Conservation (phyloP, 1,140 invertebrate species). For the Lineus longissimus region DNA sequence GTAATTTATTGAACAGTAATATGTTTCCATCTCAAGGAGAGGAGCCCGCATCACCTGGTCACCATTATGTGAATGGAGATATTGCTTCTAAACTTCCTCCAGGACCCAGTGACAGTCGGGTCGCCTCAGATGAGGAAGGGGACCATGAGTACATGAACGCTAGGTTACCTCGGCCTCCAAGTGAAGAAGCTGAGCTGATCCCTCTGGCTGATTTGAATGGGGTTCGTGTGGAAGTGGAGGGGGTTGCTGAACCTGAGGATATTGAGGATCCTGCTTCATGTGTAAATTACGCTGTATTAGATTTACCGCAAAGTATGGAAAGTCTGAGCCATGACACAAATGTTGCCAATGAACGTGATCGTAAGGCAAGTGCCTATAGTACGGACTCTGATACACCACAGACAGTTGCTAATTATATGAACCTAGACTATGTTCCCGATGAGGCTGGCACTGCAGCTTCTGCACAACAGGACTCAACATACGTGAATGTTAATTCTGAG, state of each 20-base stretch:
- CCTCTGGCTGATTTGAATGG: background rate
- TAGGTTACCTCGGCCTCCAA: no score
- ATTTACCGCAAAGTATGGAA: constrained; percentile 29
- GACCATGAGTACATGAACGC: constrained; percentile 4
- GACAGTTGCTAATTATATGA: no score
- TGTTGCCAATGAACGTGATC: no score
- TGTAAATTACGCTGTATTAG: constrained; percentile 38
- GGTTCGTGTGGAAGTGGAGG: background rate
- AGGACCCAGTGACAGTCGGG: no score
- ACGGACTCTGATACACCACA: no score
- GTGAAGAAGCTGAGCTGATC: no score
- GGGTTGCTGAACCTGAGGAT: background rate
- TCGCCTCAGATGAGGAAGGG: no score
- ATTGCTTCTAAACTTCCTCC: background rate
- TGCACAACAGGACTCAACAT: background rate
- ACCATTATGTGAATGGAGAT: constrained; percentile 5
- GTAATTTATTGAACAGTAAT: no score
- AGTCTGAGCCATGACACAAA: constrained; percentile 21
- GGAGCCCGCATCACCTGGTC: background rate
- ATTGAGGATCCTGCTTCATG: constrained; percentile 8
- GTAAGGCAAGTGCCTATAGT: no score
- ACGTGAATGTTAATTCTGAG: constrained; percentile 4
- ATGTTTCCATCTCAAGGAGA: background rate
- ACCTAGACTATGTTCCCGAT: no score
- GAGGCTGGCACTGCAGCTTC: no score